A percentile compares a stretch with the other conserved stretches of the same genome.
Conservation (phyloP, 2,113 vertebrate genomes). For the Oncorhynchus masou region DNA sequence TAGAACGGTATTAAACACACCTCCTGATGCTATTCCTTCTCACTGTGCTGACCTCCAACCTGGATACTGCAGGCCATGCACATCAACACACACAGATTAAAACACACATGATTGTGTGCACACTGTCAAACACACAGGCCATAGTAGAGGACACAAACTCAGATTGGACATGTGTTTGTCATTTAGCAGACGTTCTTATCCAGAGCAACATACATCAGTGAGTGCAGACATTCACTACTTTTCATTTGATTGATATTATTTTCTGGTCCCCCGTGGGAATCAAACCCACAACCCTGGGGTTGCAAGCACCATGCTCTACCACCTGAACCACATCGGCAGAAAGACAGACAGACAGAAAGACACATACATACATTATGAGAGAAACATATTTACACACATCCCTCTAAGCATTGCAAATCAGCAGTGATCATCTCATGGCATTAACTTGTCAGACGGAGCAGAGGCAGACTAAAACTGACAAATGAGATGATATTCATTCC, state of each 20-base stretch:
- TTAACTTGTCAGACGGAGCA: background rate
- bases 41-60: slow-evolving; percentile 1
- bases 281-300: too few species aligned
- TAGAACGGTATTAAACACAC: background rate
- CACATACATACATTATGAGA: background rate
- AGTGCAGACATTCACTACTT: too few species aligned
- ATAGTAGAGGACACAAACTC: too few species aligned
- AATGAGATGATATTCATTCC: slow-evolving; percentile 7
- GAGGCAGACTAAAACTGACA: slow-evolving; percentile 10
- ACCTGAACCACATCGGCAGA: background rate
- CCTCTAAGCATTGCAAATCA: background rate
- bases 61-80: background rate
- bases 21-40: slow-evolving; percentile 25
- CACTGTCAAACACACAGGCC: too few species aligned
- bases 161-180: too few species aligned
- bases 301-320: background rate
- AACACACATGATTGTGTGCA: background rate
- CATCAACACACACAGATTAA: background rate
- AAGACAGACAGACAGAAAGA: background rate
- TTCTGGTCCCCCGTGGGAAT: too few species aligned
- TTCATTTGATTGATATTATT: too few species aligned
- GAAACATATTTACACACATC: background rate
- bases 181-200: too few species aligned
- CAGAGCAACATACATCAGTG: too few species aligned
- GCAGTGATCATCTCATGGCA: background rate